These are phyloP conservation scores for Epizoanthus rinbou DNA, from an alignment of 92 coral and sea anemone genomes.

Conservation along the genomic window DNA sequence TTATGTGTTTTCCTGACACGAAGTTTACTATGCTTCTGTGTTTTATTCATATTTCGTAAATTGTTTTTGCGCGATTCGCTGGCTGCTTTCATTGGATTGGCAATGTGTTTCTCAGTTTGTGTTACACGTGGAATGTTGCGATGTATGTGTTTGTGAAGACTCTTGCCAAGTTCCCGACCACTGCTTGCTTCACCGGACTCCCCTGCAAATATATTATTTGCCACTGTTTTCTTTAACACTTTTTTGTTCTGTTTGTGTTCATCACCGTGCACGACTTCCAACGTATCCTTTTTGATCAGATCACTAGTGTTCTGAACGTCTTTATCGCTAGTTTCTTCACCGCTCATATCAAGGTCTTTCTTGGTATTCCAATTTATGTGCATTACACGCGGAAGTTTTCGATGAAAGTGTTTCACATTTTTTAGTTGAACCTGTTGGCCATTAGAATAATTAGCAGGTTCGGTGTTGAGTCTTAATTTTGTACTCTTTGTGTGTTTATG, in stretches of 20 bases:
- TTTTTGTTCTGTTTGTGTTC: neutral
- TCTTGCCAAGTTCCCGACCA: neutral
- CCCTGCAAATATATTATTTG: neutral
- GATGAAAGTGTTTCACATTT: neutral
- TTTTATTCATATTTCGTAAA: neutral
- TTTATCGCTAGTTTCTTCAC: neutral
- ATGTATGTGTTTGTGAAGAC: neutral
- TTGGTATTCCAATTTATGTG: neutral
- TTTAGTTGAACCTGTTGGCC: neutral
- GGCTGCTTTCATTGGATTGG: neutral
- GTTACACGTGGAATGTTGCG: neutral
- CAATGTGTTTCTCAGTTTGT: neutral
- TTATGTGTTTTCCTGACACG: neutral
- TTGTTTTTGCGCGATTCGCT: neutral
- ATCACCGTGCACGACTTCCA: neutral
- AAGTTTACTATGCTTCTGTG: neutral
- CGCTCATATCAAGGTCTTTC: neutral
- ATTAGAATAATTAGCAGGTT: neutral
- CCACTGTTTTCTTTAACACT: too few species aligned
- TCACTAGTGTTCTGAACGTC: neutral
- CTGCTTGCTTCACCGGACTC: neutral
- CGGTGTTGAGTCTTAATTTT: neutral
- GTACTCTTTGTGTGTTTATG: neutral
- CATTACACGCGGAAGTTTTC: neutral
- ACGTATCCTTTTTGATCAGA: neutral